Percentiles rank a stretch among this genome's conserved stretches.
phyloP scores from a whole-genome alignment of 1,140 invertebrate genomes.

The Cardiocondyla obscurior region DNA sequence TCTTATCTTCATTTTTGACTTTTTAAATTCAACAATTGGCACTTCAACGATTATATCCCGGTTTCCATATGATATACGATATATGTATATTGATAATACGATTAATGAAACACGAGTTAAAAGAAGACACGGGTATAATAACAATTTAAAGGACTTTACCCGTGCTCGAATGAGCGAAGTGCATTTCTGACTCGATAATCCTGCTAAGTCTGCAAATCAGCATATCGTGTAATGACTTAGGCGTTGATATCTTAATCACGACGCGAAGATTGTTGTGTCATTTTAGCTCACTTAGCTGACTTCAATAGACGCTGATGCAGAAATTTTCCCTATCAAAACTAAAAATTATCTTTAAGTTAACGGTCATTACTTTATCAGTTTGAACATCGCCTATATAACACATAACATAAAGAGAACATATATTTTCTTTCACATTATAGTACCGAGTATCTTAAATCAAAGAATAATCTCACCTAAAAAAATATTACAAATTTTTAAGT shows the following conservation, averaged over 20 bases:
- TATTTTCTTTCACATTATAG: neutral
- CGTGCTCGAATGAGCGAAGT: constrained; percentile 22
- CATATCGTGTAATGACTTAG: constrained; percentile 43
- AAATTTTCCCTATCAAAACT: constrained; percentile 11
- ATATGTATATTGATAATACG: constrained; percentile 34
- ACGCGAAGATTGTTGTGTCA: constrained; percentile 44
- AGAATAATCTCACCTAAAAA: neutral
- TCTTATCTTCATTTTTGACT: neutral
- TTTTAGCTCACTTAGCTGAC: constrained; percentile 30
- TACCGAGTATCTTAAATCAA: neutral
- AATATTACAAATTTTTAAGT: too few relatives aligned
- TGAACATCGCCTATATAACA: neutral
- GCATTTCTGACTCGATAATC: constrained; percentile 39
- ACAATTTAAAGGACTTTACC: constrained; percentile 27
- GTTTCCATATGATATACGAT: neutral
- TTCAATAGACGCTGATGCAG: neutral
- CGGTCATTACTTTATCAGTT: neutral
- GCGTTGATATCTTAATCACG: constrained; percentile 29
- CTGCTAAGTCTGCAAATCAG: constrained; percentile 33
- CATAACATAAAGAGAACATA: too few relatives aligned
- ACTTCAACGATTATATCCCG: neutral
- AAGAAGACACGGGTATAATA: constrained; percentile 27
- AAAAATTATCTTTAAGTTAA: neutral
- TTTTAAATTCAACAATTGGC: neutral
- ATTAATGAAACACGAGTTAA: constrained; percentile 28